Conservation (phyloP, 2,113 vertebrate genomes). For the Nothobranchius furzeri region DNA sequence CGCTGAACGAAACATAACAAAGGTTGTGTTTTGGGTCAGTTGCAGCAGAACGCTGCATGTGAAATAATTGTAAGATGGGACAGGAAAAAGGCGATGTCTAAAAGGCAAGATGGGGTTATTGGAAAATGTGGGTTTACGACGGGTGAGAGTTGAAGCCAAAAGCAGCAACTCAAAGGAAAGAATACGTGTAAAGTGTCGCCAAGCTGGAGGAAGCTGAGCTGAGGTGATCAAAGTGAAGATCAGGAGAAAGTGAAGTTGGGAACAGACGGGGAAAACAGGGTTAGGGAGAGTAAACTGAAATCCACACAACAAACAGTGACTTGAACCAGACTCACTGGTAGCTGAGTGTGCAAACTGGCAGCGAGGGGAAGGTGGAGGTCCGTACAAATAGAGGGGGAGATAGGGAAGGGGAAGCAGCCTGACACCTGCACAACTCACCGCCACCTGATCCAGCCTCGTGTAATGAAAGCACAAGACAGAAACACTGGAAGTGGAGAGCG, state of each 20-base stretch:
- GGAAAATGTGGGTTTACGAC: neutral
- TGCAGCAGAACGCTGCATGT: no score
- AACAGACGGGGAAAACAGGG: neutral
- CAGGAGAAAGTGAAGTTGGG: neutral
- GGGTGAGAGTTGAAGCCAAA: neutral
- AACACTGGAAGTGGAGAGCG: neutral
- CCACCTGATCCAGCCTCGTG: neutral
- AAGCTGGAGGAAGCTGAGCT: neutral
- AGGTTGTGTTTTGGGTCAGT: no score
- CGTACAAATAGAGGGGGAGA: neutral
- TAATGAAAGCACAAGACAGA: neutral
- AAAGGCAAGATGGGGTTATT: neutral
- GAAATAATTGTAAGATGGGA: no score
- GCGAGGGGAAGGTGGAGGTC: neutral
- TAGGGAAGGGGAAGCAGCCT: neutral
- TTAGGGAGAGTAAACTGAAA: neutral
- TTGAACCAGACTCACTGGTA: neutral
- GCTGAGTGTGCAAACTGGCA: neutral
- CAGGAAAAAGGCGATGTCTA: no score
- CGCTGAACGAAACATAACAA: neutral
- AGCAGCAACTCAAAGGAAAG: neutral
- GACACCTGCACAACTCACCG: neutral
- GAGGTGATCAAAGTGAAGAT: neutral
- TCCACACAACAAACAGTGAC: neutral
- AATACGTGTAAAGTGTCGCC: no score